Evolutionary conservation across 2,888 invertebrate species (phyloP).

Genomic region (Helicoverpa assulta): DNA sequence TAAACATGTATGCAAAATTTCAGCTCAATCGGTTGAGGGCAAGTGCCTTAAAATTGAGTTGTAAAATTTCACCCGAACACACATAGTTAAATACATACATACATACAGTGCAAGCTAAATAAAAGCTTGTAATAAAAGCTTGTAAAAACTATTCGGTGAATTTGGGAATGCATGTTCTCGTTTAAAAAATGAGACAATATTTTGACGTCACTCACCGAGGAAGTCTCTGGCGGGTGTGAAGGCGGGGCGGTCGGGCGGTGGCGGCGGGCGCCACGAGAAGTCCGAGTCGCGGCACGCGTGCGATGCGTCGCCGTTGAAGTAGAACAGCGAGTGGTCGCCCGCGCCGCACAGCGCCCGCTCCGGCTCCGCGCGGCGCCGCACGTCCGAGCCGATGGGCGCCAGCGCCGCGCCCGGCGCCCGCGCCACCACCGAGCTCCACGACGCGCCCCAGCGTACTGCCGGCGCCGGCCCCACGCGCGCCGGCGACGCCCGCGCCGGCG

Average conservation of each 20-base stretch:
- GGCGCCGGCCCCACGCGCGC: slow-evolving; percentile 60
- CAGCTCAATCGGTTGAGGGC: too few species aligned
- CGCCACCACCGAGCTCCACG: slow-evolving; percentile 83
- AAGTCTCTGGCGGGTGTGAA: slow-evolving; percentile 65
- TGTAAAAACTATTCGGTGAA: too few species aligned
- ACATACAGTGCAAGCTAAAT: too few species aligned
- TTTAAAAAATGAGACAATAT: slow-evolving; percentile 60
- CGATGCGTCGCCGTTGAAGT: slow-evolving; percentile 66
- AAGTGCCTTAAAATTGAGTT: too few species aligned
- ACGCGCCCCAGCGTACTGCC: slow-evolving; percentile 77
- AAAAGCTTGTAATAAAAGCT: too few species aligned
- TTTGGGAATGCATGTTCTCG: too few species aligned
- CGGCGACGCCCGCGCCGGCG: slow-evolving; percentile 40
- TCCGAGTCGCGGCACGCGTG: slow-evolving; percentile 55
- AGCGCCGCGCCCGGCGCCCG: slow-evolving; percentile 61
- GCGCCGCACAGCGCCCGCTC: slow-evolving; percentile 50
- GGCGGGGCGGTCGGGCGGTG: slow-evolving; percentile 49
- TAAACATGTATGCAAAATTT: too few species aligned
- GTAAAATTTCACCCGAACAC: too few species aligned
- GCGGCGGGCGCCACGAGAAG: slow-evolving; percentile 59
- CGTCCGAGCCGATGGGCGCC: slow-evolving; percentile 82
- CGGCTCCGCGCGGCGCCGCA: slow-evolving; percentile 64
- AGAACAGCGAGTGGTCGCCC: slow-evolving; percentile 72
- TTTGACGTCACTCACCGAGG: slow-evolving; percentile 62
- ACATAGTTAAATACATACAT: too few species aligned